A percentile compares a stretch with the other conserved stretches of the same genome.
phyloP scores from a whole-genome alignment of 2,113 vertebrate genomes.

The Anser brachyrhynchus region DNA sequence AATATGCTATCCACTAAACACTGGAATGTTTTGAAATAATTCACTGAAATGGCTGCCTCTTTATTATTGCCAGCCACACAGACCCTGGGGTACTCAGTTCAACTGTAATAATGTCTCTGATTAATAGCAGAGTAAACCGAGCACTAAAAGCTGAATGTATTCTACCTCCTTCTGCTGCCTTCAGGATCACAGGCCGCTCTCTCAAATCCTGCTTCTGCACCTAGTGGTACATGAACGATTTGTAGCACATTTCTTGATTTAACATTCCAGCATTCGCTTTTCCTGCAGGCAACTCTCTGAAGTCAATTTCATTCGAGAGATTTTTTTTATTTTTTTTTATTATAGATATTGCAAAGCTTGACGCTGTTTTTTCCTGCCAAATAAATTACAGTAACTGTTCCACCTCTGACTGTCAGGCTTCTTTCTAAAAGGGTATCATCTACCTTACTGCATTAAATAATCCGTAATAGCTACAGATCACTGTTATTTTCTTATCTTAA shows the following conservation, averaged over 20 bases:
- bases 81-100: background rate
- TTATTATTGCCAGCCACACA: background rate
- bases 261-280: background rate
- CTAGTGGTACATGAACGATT: background rate
- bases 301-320: slow-evolving; percentile 43
- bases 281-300: slow-evolving; percentile 44
- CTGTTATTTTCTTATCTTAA: slow-evolving; percentile 71
- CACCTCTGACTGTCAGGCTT: slow-evolving; percentile 53
- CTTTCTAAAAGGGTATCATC: slow-evolving; percentile 68
- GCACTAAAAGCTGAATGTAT: background rate
- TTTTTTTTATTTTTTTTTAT: slow-evolving; percentile 59
- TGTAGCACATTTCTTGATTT: slow-evolving; percentile 13
- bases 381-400: slow-evolving; percentile 47
- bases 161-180: background rate
- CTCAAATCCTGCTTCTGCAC: background rate
- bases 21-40: background rate
- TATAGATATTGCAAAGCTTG: slow-evolving; percentile 39
- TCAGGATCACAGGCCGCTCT: background rate
- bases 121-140: slow-evolving; percentile 13
- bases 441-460: slow-evolving; percentile 63
- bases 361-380: slow-evolving; percentile 29
- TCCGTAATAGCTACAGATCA: slow-evolving; percentile 63
- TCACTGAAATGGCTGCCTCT: slow-evolving; percentile 17
- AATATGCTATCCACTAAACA: slow-evolving; percentile 2
- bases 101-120: slow-evolving; percentile 26